Conservation (phyloP, 1,140 invertebrate species). For the Lepidurus arcticus region DNA sequence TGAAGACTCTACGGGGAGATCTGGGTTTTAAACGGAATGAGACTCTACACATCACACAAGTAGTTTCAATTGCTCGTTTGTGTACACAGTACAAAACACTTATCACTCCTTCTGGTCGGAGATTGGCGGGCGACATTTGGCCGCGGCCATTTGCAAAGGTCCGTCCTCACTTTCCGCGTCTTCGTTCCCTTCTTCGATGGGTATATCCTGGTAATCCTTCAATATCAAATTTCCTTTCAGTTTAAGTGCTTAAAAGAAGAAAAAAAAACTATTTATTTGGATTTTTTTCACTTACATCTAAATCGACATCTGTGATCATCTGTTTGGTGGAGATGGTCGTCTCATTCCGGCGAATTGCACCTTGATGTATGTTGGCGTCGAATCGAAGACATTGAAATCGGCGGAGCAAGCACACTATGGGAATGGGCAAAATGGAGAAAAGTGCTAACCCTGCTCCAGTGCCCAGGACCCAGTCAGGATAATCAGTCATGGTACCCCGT, state of each 20-base stretch:
- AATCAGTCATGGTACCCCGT: constrained; percentile 57
- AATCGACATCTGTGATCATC: constrained; percentile 84
- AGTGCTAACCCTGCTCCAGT: constrained; percentile 51
- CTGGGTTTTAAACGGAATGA: not conserved
- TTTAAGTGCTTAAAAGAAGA: not conserved
- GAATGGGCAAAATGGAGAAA: constrained; percentile 64
- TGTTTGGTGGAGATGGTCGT: constrained; percentile 86
- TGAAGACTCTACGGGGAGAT: constrained; percentile 8
- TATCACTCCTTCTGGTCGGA: constrained; percentile 11
- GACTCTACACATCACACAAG: constrained; percentile 6
- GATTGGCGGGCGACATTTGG: not conserved
- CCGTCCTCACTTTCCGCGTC: constrained; percentile 13
- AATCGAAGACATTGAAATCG: constrained; percentile 75
- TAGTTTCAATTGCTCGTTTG: constrained; percentile 15
- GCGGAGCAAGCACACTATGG: constrained; percentile 70
- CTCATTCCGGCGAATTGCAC: constrained; percentile 77
- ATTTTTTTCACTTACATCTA: constrained; percentile 53
- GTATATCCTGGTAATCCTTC: constrained; percentile 21
- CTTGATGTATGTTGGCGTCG: constrained; percentile 78
- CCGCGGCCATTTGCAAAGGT: constrained; percentile 23
- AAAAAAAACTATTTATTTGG: not conserved
- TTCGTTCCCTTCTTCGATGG: constrained; percentile 27
- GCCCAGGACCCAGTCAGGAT: constrained; percentile 84
- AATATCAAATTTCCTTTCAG: not conserved
- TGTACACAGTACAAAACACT: constrained; percentile 15